Base-by-base conservation (phyloP, 2,888 invertebrate species). In the Acanthoscelides obtectus region DNA sequence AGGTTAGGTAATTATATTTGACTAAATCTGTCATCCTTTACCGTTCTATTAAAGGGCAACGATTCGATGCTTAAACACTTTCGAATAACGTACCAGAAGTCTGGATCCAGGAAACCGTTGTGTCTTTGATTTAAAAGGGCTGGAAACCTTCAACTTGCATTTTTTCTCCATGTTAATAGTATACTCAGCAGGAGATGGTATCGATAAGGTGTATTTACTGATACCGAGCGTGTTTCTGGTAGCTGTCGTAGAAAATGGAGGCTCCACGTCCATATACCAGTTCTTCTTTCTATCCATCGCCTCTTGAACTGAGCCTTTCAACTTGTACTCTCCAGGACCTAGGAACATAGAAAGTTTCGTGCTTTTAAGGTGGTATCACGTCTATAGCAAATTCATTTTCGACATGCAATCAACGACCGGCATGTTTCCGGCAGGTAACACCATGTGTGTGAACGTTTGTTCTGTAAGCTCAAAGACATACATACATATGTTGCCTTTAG, bases 171-270 rank as follows among this genome's bases (percentile, higher is more conserved):
- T 6, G 3, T 71, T 27, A 3, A 79, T 69, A 2, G 74, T 73
- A 71, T 82, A 82, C 45, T 77, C 75, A 8, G 77, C 77, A 0
- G 82, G 79, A 22, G 80, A 79, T 4, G 82, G 81, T 27, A 73
- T 77, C 22, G 70, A 73, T 5, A 21, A 27, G 0, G 74, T 74
- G 65, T 81, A 81, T 17, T 72, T 70, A 0, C 71, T 67, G 0
- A 78, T 72, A 70, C 75, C 76, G 17, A 72, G 74, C 0, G 77
- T 74, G 6, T 78, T 72, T 66, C 82, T 77, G 4, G 70, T 66
- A 0, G 78, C 77, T 0, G 79, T 79, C 6, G 74, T 73, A 63
- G 78, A 77, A 69, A 83, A 83, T 0, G 82, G 80, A 2, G 78
- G 75, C 20, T 72, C 72, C 20, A 70, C 70, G 0, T 69, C 2